Evolutionary conservation across 2,888 invertebrate species (phyloP).

Genomic region (Zhengitettix transpicula): DNA sequence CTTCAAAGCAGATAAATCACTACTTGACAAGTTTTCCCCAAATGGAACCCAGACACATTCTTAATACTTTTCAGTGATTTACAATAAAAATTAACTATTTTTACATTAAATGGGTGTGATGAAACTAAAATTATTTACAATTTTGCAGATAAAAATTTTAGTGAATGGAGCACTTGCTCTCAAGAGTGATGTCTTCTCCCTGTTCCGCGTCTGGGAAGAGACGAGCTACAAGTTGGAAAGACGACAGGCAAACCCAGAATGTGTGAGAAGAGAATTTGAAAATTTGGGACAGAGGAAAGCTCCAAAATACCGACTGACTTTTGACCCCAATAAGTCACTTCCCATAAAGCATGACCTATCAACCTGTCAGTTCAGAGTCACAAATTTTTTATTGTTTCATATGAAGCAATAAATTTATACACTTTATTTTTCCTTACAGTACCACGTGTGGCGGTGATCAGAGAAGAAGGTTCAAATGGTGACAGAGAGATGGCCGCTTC

Average conservation of each 20-base stretch:
- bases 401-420: no score
- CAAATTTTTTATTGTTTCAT: no score
- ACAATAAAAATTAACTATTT: no score
- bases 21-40: no score
- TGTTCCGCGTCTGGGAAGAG: constrained; percentile 85
- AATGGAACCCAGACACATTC: no score
- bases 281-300: constrained; percentile 48
- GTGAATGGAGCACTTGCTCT: constrained; percentile 43
- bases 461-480: constrained; percentile 95
- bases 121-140: no score
- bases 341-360: constrained; percentile 20
- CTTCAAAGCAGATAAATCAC: no score
- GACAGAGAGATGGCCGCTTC: constrained; percentile 95
- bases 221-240: constrained; percentile 83
- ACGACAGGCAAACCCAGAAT: constrained; percentile 63
- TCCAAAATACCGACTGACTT: constrained; percentile 55
- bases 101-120: no score
- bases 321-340: constrained; percentile 39
- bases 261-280: constrained; percentile 63
- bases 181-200: constrained; percentile 40
- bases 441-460: constrained; percentile 66
- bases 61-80: no score
- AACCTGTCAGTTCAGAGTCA: background rate
- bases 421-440: constrained; percentile 11
- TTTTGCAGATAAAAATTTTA: constrained; percentile 30